A percentile compares a stretch with the other conserved stretches of the same genome.
These are phyloP conservation scores for Chirona hameri DNA, from an alignment of 2,888 invertebrate species.

Conservation along the genomic window DNA sequence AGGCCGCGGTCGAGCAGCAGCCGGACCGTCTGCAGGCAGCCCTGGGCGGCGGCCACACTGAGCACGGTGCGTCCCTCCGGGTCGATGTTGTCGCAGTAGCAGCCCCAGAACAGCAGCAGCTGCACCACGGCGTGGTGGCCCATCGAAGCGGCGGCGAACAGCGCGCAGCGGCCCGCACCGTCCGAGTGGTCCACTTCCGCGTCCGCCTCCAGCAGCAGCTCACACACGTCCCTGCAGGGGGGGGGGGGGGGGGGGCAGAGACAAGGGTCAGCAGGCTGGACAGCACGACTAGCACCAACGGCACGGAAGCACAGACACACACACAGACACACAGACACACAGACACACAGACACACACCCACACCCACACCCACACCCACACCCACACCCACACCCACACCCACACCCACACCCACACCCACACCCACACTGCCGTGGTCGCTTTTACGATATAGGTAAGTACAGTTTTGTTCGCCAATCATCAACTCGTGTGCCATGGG, in stretches of 20 bases:
- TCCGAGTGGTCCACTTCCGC: conserved; percentile 88
- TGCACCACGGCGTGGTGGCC: conserved; percentile 83
- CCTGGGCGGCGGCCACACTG: conserved; percentile 50
- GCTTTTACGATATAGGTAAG: no score
- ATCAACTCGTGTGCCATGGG: no score
- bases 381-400: no score
- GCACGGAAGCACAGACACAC: background rate
- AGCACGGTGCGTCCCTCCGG: conserved; percentile 81
- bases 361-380: no score
- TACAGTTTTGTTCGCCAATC: no score
- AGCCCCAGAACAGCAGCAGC: conserved; percentile 88
- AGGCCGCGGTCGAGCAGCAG: conserved; percentile 78
- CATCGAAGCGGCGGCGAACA: conserved; percentile 74
- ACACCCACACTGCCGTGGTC: no score
- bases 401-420: no score
- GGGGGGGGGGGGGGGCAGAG: background rate
- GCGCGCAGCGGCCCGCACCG: conserved; percentile 72
- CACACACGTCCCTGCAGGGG: conserved; percentile 71
- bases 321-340: background rate
- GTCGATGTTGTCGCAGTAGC: conserved; percentile 91
- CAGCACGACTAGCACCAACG: background rate
- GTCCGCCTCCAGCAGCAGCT: conserved; percentile 82
- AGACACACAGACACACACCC: no score
- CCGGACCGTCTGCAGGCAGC: conserved; percentile 65
- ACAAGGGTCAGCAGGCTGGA: no score